Base-by-base conservation (phyloP, 1,140 invertebrate genomes). In the Drosophila kanapiae region DNA sequence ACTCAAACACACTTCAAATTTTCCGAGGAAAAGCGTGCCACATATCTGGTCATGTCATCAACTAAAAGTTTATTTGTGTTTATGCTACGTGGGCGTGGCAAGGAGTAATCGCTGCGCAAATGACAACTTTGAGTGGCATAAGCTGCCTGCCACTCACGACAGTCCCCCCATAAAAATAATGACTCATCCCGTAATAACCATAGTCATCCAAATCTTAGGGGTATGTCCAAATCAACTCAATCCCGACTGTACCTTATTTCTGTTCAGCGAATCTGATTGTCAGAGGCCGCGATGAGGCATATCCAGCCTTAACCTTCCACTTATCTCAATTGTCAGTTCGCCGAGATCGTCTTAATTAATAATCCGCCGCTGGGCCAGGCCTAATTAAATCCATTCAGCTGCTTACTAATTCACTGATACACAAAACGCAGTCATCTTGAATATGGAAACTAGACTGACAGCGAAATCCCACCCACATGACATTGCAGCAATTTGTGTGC, bases 61-160 rank as follows among this genome's bases (percentile, higher is more conserved):
- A 68, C 67, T 85, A 40, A 60, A 67, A 62, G 59, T 65, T 77
- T 48, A 57, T 84, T 60, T 68, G 51, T 78, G 76, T 78, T 78
- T 56, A 80, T 64, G 54, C 71, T 65, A 53, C 61, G 59, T 58
- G 57, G 80, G 76, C 62, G 76, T 71, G 80, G 45, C 45, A 49
- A 27, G 11, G 7, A 33, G 53, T 65, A 38, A 31, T 57, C 31
- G 18, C n/a, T 5, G 31, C 51, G 31, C 51, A 33, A 58, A 31
- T 71, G 69, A 42, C 67, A 72, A 42, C 37, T 37, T 42, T 49
- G 53, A 71, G 37, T 45, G 70, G 68, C 54, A 74, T 60, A 60
- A 16, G 14, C 35, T 42, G 23, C n/a, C 51, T 35, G 40, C 49
- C 18, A 48, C 40, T 38, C 68, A 23, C 16, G 14, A 37, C 27